Base-by-base conservation (phyloP, 1,140 invertebrate genomes). In the Druon quercuslanigerum region DNA sequence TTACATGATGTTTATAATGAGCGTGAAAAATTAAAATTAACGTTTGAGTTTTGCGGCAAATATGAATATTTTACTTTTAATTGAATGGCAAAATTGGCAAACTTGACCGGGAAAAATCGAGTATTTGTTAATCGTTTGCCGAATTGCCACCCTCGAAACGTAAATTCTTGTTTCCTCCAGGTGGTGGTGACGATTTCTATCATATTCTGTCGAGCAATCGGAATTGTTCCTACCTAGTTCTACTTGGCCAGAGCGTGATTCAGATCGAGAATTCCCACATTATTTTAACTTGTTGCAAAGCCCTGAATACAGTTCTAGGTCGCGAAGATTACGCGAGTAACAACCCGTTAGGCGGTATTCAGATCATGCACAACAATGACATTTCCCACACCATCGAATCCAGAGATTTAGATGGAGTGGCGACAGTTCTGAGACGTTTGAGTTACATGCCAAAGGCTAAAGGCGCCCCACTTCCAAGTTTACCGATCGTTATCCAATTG, bases 301-400 rank as follows among this genome's bases (percentile, higher is more conserved):
- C 99, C 9, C 92, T 99, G 0, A 99, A 99, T 90, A 98, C 99
- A 87, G 95, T 97, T 20, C 91, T 98, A 13, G 98, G 98, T 1
- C 93, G 96, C 14, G 96, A 98, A 88, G 98, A 99, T 0, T 99
- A 99, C 91, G 98, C 98, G 1, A 99, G 97, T 60, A 99, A 99
- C 91, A 99, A 98, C 91, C 99, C 3, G 1, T 92, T 99, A 2
- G 98, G 98, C 74, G 98, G 98, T 76, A 94, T 97, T 75, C 97
- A 99, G 91, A 99, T 99, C 66, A 99, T 99, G 98, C 95, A 97
- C 92, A 97, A 98, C 83, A 99, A 99, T 89, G 99, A 98, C 25
- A 95, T 99, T 2, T 95, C 98, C 0, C 98, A 99, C 91, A 95
- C 96, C 50, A 97, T 97, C 0, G 98, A 96, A 76, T 90, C 94